Conservation (phyloP, 2,888 invertebrate species). For the Tanypteryx hageni region DNA sequence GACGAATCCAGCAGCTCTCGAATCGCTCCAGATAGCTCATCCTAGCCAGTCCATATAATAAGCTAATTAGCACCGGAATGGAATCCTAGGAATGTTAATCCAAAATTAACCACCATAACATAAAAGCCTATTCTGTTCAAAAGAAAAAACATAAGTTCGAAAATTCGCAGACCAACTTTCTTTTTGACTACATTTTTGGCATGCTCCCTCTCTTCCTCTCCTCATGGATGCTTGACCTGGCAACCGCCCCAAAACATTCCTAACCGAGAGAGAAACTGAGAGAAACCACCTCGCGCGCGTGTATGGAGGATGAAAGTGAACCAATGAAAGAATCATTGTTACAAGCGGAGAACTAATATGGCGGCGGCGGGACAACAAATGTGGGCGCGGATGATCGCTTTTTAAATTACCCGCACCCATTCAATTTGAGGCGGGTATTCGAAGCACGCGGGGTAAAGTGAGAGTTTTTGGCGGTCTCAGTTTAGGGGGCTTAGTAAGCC, state of each 20-base stretch:
- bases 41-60: not conserved
- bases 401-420: not conserved
- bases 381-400: not conserved
- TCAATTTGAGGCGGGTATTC: not conserved
- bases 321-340: not conserved
- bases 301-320: not conserved
- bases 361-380: not conserved
- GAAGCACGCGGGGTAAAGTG: not conserved
- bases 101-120: slow-evolving; percentile 37
- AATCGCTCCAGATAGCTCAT: not conserved
- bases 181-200: slow-evolving; percentile 35
- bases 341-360: not conserved
- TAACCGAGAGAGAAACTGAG: not conserved
- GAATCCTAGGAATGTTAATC: slow-evolving; percentile 26
- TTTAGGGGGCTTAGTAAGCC: too few species aligned
- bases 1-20: not conserved
- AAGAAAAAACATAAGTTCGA: not conserved
- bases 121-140: slow-evolving; percentile 47
- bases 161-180: slow-evolving; percentile 51
- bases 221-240: slow-evolving; percentile 20
- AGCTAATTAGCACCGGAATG: slow-evolving; percentile 31
- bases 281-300: not conserved
- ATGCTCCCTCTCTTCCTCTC: not conserved
- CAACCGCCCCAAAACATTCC: slow-evolving; percentile 36
- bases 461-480: not conserved